Conservation (phyloP, 1,140 invertebrate species). For the Bicyclus anynana region DNA sequence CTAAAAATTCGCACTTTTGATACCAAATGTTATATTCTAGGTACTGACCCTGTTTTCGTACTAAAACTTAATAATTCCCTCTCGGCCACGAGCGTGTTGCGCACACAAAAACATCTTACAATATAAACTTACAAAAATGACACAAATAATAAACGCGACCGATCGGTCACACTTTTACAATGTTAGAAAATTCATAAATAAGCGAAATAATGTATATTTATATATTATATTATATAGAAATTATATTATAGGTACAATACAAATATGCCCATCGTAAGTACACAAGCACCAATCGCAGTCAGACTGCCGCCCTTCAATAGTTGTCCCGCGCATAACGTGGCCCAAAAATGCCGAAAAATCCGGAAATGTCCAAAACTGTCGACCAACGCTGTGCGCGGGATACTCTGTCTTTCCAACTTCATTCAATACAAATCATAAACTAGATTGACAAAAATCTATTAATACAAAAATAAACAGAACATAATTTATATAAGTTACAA, state of each 20-base stretch:
- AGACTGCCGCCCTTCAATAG: slow-evolving; percentile 52
- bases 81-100: slow-evolving; percentile 28
- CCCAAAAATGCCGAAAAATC: background rate
- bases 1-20: too few species aligned
- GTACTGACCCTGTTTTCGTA: too few species aligned
- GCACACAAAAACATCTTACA: slow-evolving; percentile 35
- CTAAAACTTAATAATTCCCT: background rate
- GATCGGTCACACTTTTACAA: slow-evolving; percentile 31
- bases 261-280: slow-evolving; percentile 67
- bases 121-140: slow-evolving; percentile 28
- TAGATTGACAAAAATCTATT: too few species aligned
- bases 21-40: too few species aligned
- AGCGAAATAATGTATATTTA: slow-evolving; percentile 35
- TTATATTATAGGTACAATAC: slow-evolving; percentile 42
- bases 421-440: background rate
- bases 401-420: background rate
- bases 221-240: slow-evolving; percentile 49
- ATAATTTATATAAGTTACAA: too few species aligned
- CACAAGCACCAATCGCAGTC: slow-evolving; percentile 70
- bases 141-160: slow-evolving; percentile 24
- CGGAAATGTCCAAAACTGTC: background rate
- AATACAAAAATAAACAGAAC: too few species aligned
- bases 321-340: slow-evolving; percentile 29
- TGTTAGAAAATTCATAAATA: slow-evolving; percentile 61
- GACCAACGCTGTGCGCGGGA: background rate